Percentiles rank a stretch among this genome's conserved stretches.
Evolutionary conservation across 2,113 vertebrate genomes (phyloP).

Genomic region (Ciconia stormi): DNA sequence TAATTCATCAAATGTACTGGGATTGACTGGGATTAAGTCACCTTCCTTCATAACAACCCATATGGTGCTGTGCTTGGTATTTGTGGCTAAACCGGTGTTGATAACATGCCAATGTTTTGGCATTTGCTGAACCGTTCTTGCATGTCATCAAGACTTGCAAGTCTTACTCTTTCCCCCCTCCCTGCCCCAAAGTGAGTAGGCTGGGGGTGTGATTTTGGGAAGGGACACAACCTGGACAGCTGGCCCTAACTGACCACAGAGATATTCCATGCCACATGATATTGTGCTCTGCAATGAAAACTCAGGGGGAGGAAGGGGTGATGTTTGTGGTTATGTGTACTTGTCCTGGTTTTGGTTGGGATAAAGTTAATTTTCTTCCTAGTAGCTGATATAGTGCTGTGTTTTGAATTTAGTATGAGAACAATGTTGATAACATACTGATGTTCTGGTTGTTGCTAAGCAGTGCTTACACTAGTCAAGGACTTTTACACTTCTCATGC

Average conservation of each 20-base stretch:
- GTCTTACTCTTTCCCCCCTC: not conserved
- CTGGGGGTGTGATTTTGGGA: not conserved
- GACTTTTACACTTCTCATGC: too few relatives aligned
- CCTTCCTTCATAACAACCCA: not conserved
- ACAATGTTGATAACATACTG: too few relatives aligned
- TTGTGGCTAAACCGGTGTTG: not conserved
- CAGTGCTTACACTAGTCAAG: too few relatives aligned
- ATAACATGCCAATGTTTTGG: not conserved
- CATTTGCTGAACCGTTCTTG: not conserved
- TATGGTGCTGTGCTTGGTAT: not conserved
- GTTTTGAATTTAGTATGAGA: too few relatives aligned
- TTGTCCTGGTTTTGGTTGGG: too few relatives aligned
- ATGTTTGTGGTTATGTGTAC: not conserved
- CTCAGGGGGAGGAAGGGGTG: rapidly evolving
- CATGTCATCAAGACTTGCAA: not conserved
- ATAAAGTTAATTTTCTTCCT: too few relatives aligned
- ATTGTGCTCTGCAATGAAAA: not conserved
- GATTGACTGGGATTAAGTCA: not conserved
- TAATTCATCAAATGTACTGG: not conserved
- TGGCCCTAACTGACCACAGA: not conserved
- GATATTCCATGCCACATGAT: not conserved
- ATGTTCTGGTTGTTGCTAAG: too few relatives aligned
- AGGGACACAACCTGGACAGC: not conserved
- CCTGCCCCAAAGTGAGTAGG: not conserved
- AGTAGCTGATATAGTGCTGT: too few relatives aligned